phyloP scores from a whole-genome alignment of 1,140 invertebrate species.

The Diplogasteroides magnus region DNA sequence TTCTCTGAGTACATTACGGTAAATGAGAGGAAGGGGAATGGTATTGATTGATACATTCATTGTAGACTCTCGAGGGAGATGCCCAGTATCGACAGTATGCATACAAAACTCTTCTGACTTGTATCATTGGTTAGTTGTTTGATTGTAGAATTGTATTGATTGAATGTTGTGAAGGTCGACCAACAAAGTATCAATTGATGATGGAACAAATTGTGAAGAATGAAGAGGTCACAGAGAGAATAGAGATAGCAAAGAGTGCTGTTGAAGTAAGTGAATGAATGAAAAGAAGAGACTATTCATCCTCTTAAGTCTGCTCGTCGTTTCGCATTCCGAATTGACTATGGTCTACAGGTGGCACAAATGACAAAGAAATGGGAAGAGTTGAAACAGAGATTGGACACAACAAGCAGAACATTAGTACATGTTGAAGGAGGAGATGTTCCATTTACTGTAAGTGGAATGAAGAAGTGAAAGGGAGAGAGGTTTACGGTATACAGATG shows the following conservation, averaged over 20 bases:
- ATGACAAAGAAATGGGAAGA: conserved; percentile 20
- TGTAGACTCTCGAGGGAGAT: background rate
- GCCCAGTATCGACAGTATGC: background rate
- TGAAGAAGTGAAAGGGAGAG: background rate
- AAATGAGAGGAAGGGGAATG: background rate
- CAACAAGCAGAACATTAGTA: conserved; percentile 6
- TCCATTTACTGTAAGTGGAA: conserved; percentile 1
- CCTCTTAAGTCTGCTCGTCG: background rate
- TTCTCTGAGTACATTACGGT: conserved; percentile 18
- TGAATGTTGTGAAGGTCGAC: background rate
- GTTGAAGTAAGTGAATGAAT: background rate
- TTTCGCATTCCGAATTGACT: background rate
- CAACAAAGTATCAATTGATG: background rate
- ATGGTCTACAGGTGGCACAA: background rate
- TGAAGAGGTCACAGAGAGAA: background rate
- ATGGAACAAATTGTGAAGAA: background rate
- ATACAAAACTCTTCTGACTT: background rate
- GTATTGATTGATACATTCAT: background rate
- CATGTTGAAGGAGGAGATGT: conserved; percentile 12
- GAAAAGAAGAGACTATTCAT: background rate
- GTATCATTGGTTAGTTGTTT: background rate
- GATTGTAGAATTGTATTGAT: background rate
- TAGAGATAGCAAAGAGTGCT: background rate
- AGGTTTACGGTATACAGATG: background rate
- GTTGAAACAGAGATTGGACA: conserved; percentile 13